phyloP scores from a whole-genome alignment of 2,888 invertebrate species.

The Blomia tropicalis region DNA sequence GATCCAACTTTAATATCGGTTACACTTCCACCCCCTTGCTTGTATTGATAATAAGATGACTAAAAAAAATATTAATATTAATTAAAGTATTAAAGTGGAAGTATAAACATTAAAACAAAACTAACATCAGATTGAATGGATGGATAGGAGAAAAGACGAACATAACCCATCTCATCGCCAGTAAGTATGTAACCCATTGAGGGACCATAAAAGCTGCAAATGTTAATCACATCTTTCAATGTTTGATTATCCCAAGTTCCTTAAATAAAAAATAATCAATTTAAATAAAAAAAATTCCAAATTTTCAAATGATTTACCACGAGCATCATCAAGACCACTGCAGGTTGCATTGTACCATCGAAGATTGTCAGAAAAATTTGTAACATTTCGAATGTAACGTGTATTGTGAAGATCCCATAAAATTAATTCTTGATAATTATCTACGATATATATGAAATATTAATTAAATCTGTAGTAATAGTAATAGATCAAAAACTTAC shows the following conservation, averaged over 20 bases:
- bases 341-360: conserved; percentile 25
- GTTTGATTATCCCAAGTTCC: conserved; percentile 25
- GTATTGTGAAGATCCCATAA: conserved; percentile 26
- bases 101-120: neutral
- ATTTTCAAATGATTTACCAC: conserved; percentile 9
- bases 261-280: neutral
- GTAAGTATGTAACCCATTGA: conserved; percentile 44
- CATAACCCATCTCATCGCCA: conserved; percentile 74
- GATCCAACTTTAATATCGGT: conserved; percentile 63
- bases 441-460: neutral
- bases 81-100: no score
- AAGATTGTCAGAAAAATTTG: conserved; percentile 14
- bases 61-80: conserved; percentile 25
- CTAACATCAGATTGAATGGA: conserved; percentile 60
- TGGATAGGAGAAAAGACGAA: conserved; percentile 71
- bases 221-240: conserved; percentile 20
- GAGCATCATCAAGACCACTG: conserved; percentile 24
- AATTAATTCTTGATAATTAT: conserved; percentile 24
- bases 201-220: conserved; percentile 21
- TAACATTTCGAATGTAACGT: conserved; percentile 23
- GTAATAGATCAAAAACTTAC: neutral
- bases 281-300: neutral
- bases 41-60: conserved; percentile 64
- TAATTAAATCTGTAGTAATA: neutral
- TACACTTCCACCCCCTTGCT: conserved; percentile 66